These are phyloP conservation scores for Drosophila pandora DNA, from an alignment of 1,140 invertebrate species.

Conservation along the genomic window DNA sequence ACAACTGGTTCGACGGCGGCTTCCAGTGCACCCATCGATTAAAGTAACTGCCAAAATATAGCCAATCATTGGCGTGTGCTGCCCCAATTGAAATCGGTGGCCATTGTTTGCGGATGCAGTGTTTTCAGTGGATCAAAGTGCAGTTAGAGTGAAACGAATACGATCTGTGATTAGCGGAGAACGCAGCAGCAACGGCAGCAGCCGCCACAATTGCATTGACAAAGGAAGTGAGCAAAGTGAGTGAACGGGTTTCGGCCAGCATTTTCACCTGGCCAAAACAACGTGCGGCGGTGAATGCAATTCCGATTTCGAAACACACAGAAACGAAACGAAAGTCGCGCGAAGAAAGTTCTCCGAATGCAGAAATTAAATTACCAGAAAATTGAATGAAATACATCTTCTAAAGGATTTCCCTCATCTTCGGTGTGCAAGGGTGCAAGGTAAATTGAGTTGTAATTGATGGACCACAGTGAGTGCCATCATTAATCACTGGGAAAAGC, in stretches of 20 bases:
- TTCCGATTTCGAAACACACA: slow-evolving; percentile 61
- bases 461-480: slow-evolving; percentile 18
- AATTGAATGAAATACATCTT: slow-evolving; percentile 13
- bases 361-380: slow-evolving; percentile 21
- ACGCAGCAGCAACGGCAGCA: slow-evolving; percentile 5
- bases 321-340: slow-evolving; percentile 67
- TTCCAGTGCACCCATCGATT: slow-evolving; percentile 31
- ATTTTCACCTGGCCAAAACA: slow-evolving; percentile 62
- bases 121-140: slow-evolving; percentile 19
- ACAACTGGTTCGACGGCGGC: slow-evolving; percentile 2
- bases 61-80: slow-evolving; percentile 43
- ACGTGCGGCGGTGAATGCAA: slow-evolving; percentile 55
- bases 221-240: slow-evolving; percentile 61
- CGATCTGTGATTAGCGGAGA: slow-evolving; percentile 6
- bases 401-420: slow-evolving; percentile 19
- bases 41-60: slow-evolving; percentile 48
- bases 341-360: slow-evolving; percentile 54
- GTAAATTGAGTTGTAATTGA: slow-evolving; percentile 57
- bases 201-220: slow-evolving; percentile 61
- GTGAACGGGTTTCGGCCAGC: slow-evolving; percentile 70
- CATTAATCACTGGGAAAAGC: slow-evolving; percentile 28
- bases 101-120: slow-evolving; percentile 20
- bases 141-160: slow-evolving; percentile 46
- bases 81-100: slow-evolving; percentile 20
- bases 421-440: slow-evolving; percentile 12